phyloP scores from a whole-genome alignment of 2,113 vertebrate species.

The Hydrolagus affinis region DNA sequence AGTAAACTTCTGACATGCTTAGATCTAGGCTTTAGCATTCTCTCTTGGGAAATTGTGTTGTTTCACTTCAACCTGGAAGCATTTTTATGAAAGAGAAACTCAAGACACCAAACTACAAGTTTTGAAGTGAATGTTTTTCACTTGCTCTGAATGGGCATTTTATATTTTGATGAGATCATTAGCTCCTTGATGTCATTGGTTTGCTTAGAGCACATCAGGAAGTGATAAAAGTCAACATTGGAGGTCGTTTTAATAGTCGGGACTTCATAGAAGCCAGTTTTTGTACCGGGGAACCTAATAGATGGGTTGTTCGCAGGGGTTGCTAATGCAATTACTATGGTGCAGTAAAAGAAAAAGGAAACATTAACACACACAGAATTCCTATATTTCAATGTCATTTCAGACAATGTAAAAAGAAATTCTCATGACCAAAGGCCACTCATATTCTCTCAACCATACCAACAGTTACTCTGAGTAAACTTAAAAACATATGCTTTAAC shows the following conservation, averaged over 20 bases:
- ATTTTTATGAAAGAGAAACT: background rate
- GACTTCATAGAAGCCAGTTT: background rate
- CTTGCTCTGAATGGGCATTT: background rate
- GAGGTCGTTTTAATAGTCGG: background rate
- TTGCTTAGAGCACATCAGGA: background rate
- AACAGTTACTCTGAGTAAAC: background rate
- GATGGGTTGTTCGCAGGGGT: no score
- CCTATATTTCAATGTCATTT: background rate
- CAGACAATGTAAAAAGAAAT: background rate
- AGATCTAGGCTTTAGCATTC: background rate
- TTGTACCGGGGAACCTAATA: background rate
- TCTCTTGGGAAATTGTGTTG: background rate
- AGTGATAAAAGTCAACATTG: background rate
- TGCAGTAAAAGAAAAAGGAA: background rate
- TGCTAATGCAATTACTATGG: background rate
- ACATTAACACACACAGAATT: background rate
- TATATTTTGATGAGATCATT: background rate
- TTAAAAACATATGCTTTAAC: slow-evolving; percentile 5
- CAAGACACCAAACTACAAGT: background rate
- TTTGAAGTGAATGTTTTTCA: background rate
- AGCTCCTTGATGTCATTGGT: background rate
- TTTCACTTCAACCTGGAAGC: background rate
- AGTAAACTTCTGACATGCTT: background rate
- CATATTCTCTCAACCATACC: slow-evolving; percentile 8
- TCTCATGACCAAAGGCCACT: background rate